Evolutionary conservation across 2,113 vertebrate species (phyloP).

Genomic region (Aptenodytes forsteri): DNA sequence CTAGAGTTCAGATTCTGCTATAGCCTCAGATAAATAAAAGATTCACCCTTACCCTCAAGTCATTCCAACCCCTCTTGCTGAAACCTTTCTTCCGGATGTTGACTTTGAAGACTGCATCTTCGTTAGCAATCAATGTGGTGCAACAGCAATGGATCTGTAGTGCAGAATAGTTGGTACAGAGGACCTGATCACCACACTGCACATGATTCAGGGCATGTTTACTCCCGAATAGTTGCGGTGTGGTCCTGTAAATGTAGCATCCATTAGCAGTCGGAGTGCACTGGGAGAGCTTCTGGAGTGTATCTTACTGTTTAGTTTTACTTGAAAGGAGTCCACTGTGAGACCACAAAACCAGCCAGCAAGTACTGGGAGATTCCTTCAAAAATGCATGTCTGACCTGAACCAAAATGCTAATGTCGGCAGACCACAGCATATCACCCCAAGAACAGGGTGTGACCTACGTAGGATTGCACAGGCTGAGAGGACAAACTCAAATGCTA

Average conservation of each 20-base stretch:
- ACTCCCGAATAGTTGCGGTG: fast-evolving
- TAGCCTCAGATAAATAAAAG: not conserved
- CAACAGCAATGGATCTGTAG: not conserved
- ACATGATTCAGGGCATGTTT: not conserved
- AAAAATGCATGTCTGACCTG: not conserved
- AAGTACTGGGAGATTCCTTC: not conserved
- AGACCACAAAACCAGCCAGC: not conserved
- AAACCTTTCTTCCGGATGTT: not conserved
- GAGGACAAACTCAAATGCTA: not conserved
- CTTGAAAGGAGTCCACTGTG: not conserved
- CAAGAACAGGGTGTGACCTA: not conserved
- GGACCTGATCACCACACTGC: not conserved
- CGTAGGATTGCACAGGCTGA: not conserved
- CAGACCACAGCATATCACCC: not conserved
- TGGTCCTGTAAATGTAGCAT: not conserved
- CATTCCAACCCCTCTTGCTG: not conserved
- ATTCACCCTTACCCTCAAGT: not conserved
- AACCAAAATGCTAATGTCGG: not conserved
- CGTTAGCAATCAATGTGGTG: fast-evolving
- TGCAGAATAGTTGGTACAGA: not conserved
- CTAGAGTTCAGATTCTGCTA: not conserved
- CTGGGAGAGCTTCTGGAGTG: not conserved
- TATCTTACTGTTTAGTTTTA: not conserved
- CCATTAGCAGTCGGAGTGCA: not conserved
- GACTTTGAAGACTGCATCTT: not conserved